phyloP scores from a whole-genome alignment of 2,113 vertebrate species.

The Hydrolagus affinis region DNA sequence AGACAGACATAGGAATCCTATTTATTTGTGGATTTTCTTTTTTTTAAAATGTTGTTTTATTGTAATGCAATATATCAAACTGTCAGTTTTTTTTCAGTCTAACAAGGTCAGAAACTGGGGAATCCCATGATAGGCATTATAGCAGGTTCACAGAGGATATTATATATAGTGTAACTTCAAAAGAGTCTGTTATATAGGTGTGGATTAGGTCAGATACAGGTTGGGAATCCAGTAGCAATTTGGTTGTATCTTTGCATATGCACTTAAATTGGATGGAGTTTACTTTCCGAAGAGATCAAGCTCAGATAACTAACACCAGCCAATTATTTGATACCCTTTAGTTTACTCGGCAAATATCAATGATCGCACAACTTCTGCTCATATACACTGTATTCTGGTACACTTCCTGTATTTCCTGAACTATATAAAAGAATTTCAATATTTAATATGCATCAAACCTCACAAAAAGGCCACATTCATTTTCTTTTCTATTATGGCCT shows the following conservation, averaged over 20 bases:
- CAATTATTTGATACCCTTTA: neutral
- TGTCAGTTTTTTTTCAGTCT: neutral
- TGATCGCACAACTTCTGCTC: neutral
- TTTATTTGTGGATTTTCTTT: neutral
- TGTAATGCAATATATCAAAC: neutral
- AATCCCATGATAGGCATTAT: neutral
- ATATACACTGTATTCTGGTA: neutral
- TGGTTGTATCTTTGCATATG: neutral
- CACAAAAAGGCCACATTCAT: neutral
- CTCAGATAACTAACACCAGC: neutral
- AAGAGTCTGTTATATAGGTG: too few relatives aligned
- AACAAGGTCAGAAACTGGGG: too few relatives aligned
- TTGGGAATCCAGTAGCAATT: neutral
- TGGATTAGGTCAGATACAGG: neutral
- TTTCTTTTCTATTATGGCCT: neutral
- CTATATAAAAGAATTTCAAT: too few relatives aligned
- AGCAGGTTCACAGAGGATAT: neutral
- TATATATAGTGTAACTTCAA: neutral
- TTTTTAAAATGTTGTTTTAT: neutral
- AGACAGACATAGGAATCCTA: neutral
- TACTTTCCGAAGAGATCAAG: too few relatives aligned
- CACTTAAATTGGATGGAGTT: too few relatives aligned
- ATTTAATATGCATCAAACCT: neutral
- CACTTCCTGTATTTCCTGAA: too few relatives aligned
- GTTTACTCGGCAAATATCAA: neutral